Conservation (phyloP, 2,797 vertebrate species). For the Pitangus sulphuratus region DNA sequence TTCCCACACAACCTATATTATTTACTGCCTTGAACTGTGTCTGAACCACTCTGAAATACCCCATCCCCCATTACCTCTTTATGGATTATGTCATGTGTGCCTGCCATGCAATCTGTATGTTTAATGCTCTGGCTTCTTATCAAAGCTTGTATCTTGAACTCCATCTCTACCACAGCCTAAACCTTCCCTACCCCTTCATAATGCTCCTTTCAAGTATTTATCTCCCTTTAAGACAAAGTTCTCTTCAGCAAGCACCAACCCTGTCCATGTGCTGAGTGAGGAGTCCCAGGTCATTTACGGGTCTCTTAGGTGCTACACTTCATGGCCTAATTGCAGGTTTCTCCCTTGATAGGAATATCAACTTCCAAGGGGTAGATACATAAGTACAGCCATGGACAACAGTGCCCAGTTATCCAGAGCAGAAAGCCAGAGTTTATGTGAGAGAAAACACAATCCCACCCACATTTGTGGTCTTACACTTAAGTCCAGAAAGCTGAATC, state of each 20-base stretch:
- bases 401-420: background rate
- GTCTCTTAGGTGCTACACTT: background rate
- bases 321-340: background rate
- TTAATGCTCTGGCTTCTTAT: background rate
- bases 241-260: background rate
- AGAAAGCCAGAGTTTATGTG: background rate
- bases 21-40: background rate
- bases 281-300: background rate
- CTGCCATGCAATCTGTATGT: background rate
- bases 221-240: background rate
- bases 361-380: background rate
- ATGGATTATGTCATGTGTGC: background rate
- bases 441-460: background rate
- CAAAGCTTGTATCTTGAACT: background rate
- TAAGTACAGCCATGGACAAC: fast-evolving
- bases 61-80: background rate
- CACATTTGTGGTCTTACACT: background rate
- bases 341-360: background rate
- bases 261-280: background rate
- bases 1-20: background rate
- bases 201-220: background rate
- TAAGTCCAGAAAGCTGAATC: background rate
- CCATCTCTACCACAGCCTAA: background rate
- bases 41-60: background rate
- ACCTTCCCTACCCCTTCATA: background rate